A percentile compares a stretch with the other conserved stretches of the same genome.
These are phyloP conservation scores for Setipinna tenuifilis DNA, from an alignment of 2,797 vertebrate species.

Conservation along the genomic window DNA sequence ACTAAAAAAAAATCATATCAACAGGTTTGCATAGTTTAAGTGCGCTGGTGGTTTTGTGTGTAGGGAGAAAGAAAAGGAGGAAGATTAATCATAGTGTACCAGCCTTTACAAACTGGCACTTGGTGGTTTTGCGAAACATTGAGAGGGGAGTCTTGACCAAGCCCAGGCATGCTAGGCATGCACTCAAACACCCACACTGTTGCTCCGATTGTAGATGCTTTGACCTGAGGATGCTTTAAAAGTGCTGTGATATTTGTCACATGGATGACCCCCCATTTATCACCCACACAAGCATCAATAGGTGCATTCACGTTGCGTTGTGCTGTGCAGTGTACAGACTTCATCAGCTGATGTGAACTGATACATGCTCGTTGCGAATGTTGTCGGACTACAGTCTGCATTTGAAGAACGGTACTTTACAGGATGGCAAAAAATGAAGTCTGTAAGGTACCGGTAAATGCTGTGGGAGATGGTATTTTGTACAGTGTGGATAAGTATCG, in stretches of 20 bases:
- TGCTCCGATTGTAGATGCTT: not conserved
- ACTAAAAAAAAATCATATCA: too few species aligned
- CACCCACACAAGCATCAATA: not conserved
- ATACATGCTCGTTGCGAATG: not conserved
- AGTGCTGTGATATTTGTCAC: slow-evolving; percentile 9
- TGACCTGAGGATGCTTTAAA: not conserved
- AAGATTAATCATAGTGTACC: too few species aligned
- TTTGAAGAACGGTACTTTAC: not conserved
- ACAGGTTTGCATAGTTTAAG: too few species aligned
- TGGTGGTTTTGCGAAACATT: not conserved
- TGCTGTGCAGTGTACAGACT: not conserved
- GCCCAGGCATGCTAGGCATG: not conserved
- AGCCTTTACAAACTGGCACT: too few species aligned
- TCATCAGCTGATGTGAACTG: not conserved
- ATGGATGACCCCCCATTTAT: not conserved
- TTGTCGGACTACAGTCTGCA: not conserved
- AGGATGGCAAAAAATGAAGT: too few species aligned
- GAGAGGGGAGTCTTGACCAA: not conserved
- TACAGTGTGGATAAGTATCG: too few species aligned
- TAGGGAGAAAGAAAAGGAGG: too few species aligned
- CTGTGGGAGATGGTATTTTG: too few species aligned
- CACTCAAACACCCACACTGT: not conserved
- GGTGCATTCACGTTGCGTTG: not conserved
- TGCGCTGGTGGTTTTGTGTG: too few species aligned
- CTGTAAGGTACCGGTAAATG: too few species aligned